These are phyloP conservation scores for Tenthredo scrophulariae DNA, from an alignment of 2,888 invertebrate genomes.

Conservation along the genomic window DNA sequence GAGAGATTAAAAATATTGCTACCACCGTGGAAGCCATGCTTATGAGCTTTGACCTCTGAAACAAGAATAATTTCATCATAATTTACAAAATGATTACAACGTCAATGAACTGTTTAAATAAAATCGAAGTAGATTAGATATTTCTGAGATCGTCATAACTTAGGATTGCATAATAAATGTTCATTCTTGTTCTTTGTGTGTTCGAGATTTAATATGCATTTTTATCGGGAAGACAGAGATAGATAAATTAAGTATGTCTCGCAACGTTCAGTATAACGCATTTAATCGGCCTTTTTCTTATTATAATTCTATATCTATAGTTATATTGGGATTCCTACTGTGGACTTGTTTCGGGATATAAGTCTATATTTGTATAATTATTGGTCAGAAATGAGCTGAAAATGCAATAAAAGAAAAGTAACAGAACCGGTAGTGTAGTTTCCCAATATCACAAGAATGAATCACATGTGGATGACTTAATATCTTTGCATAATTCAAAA, in stretches of 20 bases:
- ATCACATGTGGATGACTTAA: background rate
- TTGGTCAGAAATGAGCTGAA: background rate
- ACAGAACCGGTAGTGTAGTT: background rate
- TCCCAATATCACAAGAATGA: background rate
- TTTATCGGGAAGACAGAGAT: background rate
- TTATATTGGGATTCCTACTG: background rate
- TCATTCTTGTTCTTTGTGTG: background rate
- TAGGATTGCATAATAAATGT: background rate
- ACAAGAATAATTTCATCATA: slow-evolving; percentile 22
- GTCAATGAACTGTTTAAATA: background rate
- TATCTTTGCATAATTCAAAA: slow-evolving; percentile 17
- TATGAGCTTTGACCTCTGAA: slow-evolving; percentile 43
- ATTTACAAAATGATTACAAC: background rate
- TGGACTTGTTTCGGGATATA: background rate
- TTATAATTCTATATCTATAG: background rate
- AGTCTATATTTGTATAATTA: background rate
- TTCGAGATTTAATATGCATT: background rate
- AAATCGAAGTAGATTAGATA: slow-evolving; percentile 3
- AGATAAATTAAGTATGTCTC: background rate
- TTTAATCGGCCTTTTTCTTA: background rate
- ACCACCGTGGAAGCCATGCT: slow-evolving; percentile 33
- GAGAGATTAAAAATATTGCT: slow-evolving; percentile 49
- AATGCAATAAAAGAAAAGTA: background rate
- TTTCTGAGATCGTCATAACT: background rate
- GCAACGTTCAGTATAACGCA: background rate